A percentile compares a stretch with the other conserved stretches of the same genome.
Conservation (phyloP, 2,888 invertebrate genomes). For the Oscheius sp. region DNA sequence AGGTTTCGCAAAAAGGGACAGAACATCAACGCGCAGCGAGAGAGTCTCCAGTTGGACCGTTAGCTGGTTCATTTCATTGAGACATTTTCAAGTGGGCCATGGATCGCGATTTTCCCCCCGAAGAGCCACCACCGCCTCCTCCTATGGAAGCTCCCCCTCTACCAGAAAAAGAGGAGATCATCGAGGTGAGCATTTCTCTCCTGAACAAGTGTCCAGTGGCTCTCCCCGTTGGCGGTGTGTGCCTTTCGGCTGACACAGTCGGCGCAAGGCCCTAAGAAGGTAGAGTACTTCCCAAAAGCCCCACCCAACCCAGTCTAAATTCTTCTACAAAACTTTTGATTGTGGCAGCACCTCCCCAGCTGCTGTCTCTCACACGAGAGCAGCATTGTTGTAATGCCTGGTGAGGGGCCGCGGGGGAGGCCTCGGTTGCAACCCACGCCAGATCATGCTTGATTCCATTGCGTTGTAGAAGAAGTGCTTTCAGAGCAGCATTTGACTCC, state of each 20-base stretch:
- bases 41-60: too few species aligned
- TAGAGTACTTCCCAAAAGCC: neutral
- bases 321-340: too few species aligned
- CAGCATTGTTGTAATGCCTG: slow-evolving; percentile 10
- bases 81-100: slow-evolving; percentile 9
- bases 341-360: slow-evolving; percentile 3
- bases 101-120: neutral
- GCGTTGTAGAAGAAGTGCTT: too few species aligned
- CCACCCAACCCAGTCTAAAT: slow-evolving; percentile 4
- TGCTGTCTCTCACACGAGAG: slow-evolving; percentile 14
- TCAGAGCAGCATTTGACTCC: too few species aligned
- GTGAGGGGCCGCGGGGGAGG: neutral
- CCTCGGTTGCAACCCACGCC: neutral
- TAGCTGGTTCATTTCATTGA: too few species aligned
- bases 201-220: neutral
- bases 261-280: slow-evolving; percentile 4
- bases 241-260: slow-evolving; percentile 24
- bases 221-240: slow-evolving; percentile 9
- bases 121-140: slow-evolving; percentile 13
- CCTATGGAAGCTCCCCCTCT: slow-evolving; percentile 1
- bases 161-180: slow-evolving; percentile 7
- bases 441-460: neutral
- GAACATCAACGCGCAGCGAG: too few species aligned
- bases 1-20: slow-evolving; percentile 26
- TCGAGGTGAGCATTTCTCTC: neutral